Base-by-base conservation (phyloP, 1,140 invertebrate species). In the Muscidifurax raptorellus region DNA sequence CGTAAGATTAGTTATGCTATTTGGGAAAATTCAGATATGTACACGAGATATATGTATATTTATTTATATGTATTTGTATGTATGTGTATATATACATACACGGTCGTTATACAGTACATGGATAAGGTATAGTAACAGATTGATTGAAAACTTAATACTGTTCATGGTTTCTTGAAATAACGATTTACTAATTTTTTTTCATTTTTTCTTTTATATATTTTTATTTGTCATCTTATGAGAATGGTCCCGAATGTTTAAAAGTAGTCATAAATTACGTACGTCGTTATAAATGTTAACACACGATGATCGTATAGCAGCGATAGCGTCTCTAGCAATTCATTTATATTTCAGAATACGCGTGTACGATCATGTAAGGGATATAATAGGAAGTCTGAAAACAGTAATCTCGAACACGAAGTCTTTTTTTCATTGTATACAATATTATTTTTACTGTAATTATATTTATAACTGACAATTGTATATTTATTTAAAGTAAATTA, bases 211-310 rank as follows among this genome's bases (percentile, higher is more conserved):
- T 82, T 67, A 22, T n/a, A 72, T 71, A 28, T 74, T 59, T 74
- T 52, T 76, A 85, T 71, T 85, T 85, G 85, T 75, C 85, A 87
- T 89, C 86, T 87, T 87, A 88, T 89, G 88, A 88, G 76, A 87
- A 88, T 89, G 89, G 89, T 89, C 89, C 89, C 89, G 87, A 89
- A 88, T 87, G 84, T 88, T 88, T 87, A 88, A 88, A 87, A 88
- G 86, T 89, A 88, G 87, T 88, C 44, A 67, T 84, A 82, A 87
- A 82, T 86, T 85, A 84, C 74, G 59, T 85, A 86, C 71, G 36
- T 69, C 28, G 67, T 85, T 86, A 83, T 80, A 47, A 82, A 5
- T 76, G 75, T 85, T 59, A 40, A 86, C 81, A 87, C 77, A 82
- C 47, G 76, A 85, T 85, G 75, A 78, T 85, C 83, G 66, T 79